These are phyloP conservation scores for Tiliacea citrago DNA, from an alignment of 2,888 invertebrate species.

Conservation along the genomic window DNA sequence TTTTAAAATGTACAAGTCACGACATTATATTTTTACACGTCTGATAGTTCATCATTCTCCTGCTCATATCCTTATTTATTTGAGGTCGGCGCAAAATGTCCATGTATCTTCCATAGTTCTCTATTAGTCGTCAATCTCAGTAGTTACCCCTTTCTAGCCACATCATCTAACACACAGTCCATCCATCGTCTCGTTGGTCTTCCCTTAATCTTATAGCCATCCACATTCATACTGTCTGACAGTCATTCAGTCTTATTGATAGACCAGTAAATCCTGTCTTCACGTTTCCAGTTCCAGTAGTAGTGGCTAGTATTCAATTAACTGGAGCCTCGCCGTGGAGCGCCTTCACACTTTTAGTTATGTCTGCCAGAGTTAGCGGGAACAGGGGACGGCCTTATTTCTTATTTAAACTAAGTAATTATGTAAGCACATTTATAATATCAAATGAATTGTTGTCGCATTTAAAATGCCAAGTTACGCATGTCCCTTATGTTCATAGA, in stretches of 20 bases:
- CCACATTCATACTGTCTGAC: background rate
- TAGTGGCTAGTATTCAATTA: slow-evolving; percentile 80
- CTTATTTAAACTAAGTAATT: slow-evolving; percentile 63
- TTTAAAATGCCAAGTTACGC: background rate
- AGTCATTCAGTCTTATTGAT: background rate
- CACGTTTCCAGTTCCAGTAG: slow-evolving; percentile 46
- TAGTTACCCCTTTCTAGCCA: no score
- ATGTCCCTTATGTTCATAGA: background rate
- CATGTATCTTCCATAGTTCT: no score
- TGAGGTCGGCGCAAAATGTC: no score
- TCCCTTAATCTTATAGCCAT: background rate
- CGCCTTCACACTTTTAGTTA: slow-evolving; percentile 79
- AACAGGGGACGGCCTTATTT: slow-evolving; percentile 48
- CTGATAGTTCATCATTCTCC: background rate
- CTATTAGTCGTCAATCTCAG: no score
- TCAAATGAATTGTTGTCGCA: slow-evolving; percentile 11
- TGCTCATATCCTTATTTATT: no score
- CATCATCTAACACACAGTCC: no score
- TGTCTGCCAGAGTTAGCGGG: slow-evolving; percentile 73
- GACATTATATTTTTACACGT: background rate
- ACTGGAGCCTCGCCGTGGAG: slow-evolving; percentile 72
- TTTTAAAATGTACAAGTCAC: background rate
- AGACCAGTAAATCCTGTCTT: background rate
- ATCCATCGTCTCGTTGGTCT: no score
- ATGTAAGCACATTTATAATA: slow-evolving; percentile 34